Conservation (phyloP, 2,888 invertebrate genomes). For the Parnassius smintheus region DNA sequence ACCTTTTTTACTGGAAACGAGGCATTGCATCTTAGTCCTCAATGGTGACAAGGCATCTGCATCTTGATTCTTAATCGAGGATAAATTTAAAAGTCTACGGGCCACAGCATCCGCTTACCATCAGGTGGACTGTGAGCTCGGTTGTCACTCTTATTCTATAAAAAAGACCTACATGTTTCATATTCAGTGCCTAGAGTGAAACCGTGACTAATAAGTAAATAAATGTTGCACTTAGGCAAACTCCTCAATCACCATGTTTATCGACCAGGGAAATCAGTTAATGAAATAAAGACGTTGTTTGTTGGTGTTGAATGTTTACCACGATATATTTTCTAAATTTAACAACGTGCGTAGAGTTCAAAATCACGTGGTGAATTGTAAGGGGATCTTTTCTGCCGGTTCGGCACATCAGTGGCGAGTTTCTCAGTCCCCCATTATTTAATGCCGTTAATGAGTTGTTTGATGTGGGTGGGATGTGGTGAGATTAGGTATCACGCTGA, state of each 20-base stretch:
- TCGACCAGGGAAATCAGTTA: conserved; percentile 60
- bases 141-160: no score
- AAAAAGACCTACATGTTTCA: no score
- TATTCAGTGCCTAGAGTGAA: no score
- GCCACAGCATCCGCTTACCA: no score
- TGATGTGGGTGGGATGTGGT: conserved; percentile 29
- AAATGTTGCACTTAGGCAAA: background rate
- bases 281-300: conserved; percentile 36
- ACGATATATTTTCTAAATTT: conserved; percentile 28
- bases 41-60: no score
- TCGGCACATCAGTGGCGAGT: conserved; percentile 21
- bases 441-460: conserved; percentile 26
- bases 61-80: no score
- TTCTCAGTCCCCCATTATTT: conserved; percentile 19
- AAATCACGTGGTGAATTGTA: conserved; percentile 20
- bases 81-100: no score
- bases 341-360: conserved; percentile 26
- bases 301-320: conserved; percentile 66
- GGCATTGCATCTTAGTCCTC: no score
- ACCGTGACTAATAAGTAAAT: background rate
- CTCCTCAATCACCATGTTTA: conserved; percentile 28
- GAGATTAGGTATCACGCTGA: conserved; percentile 21
- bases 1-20: no score
- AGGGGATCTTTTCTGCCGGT: conserved; percentile 23
- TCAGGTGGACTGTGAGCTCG: no score